phyloP scores from a whole-genome alignment of 2,888 invertebrate genomes.

The Orthosia cruda region DNA sequence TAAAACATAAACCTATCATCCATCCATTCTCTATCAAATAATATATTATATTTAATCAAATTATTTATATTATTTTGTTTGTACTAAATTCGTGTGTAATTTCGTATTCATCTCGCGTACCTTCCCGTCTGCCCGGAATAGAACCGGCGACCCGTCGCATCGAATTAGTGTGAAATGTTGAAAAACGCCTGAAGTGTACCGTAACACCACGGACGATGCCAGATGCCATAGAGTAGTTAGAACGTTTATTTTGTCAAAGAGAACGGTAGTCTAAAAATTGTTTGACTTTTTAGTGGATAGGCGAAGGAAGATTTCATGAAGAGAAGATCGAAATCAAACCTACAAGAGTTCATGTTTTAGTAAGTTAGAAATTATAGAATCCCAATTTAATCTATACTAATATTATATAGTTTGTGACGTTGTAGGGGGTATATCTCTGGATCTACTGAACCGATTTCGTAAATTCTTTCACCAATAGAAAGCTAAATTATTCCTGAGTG shows the following conservation, averaged over 20 bases:
- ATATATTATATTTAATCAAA: slow-evolving; percentile 49
- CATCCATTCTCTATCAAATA: slow-evolving; percentile 26
- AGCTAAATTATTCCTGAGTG: no score
- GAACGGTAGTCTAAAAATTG: not conserved
- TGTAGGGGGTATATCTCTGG: no score
- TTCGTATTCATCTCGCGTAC: slow-evolving; percentile 74
- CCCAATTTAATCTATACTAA: no score
- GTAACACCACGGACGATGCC: slow-evolving; percentile 72
- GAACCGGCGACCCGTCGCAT: slow-evolving; percentile 88
- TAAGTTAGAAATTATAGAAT: not conserved
- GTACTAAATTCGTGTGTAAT: slow-evolving; percentile 68
- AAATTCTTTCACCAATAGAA: no score
- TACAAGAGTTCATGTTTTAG: not conserved
- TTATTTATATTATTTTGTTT: slow-evolving; percentile 51
- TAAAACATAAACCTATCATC: slow-evolving; percentile 35
- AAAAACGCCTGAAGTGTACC: slow-evolving; percentile 83
- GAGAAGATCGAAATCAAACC: not conserved
- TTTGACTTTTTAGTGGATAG: not conserved
- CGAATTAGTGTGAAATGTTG: slow-evolving; percentile 89
- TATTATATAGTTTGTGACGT: no score
- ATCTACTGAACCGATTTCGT: no score
- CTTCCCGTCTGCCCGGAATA: slow-evolving; percentile 85
- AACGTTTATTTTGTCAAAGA: slow-evolving; percentile 36
- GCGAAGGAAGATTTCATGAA: not conserved
- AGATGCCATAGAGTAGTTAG: slow-evolving; percentile 65